Percentiles rank a stretch among this genome's conserved stretches.
Conservation (phyloP, 2,888 invertebrate species). For the Troglohyphantes excavatus region DNA sequence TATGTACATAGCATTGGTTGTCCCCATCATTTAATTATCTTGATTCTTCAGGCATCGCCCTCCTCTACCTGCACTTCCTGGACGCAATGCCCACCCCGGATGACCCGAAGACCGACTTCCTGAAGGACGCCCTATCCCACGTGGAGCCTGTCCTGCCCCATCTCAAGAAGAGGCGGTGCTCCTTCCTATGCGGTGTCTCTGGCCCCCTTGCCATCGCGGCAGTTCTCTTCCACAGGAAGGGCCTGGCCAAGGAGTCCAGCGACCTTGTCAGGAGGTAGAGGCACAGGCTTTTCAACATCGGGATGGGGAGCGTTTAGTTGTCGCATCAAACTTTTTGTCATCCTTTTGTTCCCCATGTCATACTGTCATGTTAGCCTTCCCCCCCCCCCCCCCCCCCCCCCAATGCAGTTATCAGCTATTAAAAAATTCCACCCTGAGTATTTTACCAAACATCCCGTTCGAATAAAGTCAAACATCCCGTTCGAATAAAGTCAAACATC, state of each 20-base stretch:
- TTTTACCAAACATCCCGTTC: too few species aligned
- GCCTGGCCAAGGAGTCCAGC: conserved; percentile 84
- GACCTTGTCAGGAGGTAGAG: conserved; percentile 69
- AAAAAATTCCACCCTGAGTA: too few species aligned
- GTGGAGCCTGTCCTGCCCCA: conserved; percentile 61
- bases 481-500: too few species aligned
- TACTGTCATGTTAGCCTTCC: too few species aligned
- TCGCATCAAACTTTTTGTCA: too few species aligned
- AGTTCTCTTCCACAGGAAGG: conserved; percentile 85
- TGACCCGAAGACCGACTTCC: conserved; percentile 41
- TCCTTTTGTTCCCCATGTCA: too few species aligned
- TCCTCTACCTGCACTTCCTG: conserved; percentile 73
- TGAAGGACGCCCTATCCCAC: conserved; percentile 53
- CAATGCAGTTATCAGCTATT: too few species aligned
- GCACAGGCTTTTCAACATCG: neutral
- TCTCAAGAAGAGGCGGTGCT: conserved; percentile 84
- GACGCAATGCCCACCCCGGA: conserved; percentile 45
- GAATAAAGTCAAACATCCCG: too few species aligned
- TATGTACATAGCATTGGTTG: neutral
- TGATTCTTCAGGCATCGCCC: conserved; percentile 60
- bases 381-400: too few species aligned
- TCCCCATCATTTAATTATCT: neutral
- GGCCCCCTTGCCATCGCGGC: conserved; percentile 87
- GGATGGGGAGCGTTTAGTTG: too few species aligned
- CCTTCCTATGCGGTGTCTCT: conserved; percentile 88